A percentile compares a stretch with the other conserved stretches of the same genome.
These are phyloP conservation scores for Machaerirhynchus nigripectus DNA, from an alignment of 2,113 vertebrate genomes.

Conservation along the genomic window DNA sequence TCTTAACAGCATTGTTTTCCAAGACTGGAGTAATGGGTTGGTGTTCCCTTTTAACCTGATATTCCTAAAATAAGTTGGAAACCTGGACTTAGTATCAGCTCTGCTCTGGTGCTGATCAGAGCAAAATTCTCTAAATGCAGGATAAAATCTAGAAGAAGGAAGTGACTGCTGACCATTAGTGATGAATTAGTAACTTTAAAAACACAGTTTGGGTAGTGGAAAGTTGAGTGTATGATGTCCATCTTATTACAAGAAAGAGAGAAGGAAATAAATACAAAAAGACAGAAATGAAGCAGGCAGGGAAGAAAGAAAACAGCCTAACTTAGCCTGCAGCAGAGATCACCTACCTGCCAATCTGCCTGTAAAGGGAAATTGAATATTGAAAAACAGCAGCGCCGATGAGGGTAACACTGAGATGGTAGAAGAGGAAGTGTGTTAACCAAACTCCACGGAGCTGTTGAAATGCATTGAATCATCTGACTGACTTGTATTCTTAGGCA, in stretches of 20 bases:
- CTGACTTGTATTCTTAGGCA: constrained; percentile 34
- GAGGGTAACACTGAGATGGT: background rate
- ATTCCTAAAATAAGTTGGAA: background rate
- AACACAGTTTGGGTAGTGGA: background rate
- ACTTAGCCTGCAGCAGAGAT: constrained; percentile 18
- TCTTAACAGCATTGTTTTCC: background rate
- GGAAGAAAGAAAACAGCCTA: background rate
- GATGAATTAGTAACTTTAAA: background rate
- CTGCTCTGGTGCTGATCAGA: background rate
- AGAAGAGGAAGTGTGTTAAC: background rate
- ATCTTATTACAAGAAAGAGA: background rate
- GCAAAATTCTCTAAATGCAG: background rate
- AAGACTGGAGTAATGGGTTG: background rate
- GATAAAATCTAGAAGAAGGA: background rate
- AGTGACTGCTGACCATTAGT: background rate
- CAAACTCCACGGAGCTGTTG: background rate
- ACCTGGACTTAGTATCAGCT: background rate
- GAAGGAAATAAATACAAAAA: background rate
- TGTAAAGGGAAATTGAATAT: background rate
- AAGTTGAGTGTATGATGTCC: background rate
- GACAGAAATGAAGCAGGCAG: background rate
- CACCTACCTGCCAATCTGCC: background rate
- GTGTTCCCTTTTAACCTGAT: background rate
- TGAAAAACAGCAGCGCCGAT: background rate
- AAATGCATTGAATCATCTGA: constrained; percentile 3